Evolutionary conservation across 1,140 invertebrate genomes (phyloP), one percentile per base, ranked within the genome.

Genomic region (Cyphomyrmex costatus): DNA sequence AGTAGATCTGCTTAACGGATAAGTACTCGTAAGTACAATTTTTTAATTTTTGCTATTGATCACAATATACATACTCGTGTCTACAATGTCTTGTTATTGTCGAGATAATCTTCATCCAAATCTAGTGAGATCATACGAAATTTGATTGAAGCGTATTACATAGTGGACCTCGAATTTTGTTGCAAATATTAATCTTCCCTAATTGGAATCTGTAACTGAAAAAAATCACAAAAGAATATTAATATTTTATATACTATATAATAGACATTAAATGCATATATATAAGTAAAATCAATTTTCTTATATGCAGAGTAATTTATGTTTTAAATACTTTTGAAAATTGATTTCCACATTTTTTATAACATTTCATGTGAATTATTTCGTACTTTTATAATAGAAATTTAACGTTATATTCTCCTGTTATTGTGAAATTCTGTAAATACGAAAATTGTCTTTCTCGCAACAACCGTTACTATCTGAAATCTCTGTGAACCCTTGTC

Each of bases 81-180:
- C 19, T 73, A 21, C 3, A 2, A 58, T n/a, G 14, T 78, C 51
- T 16, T 46, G 73, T 76, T 30, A 33, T 49, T 30, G 58, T 65
- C 8, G 33, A 24, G 24, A 60, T n/a, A 36, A n/a, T 80, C 21
- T 56, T 89, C 77, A 21, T 84, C 19, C 46, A 46, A 24, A 6
- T 56, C 61, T 53, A 24, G 33, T 85, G 89, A 90, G 89, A 90
- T 90, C 89, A 80, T 61, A n/a, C 3, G 77, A 85, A 85, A 85
- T 78, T 66, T 36, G 42, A 61, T n/a, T 21, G 36, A 76, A 27
- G 27, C 60, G 16, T 53, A 63, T 27, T 42, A 33, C 5, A 30
- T 63, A 78, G 16, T 49, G n/a, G 53, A 61, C n/a, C 8, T 68
- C 16, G 42, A 68, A 58, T 85, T 68, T 68, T 42, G 82, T 65